These are phyloP conservation scores for Platysternon megacephalum DNA, from an alignment of 2,113 vertebrate genomes.

Conservation along the genomic window DNA sequence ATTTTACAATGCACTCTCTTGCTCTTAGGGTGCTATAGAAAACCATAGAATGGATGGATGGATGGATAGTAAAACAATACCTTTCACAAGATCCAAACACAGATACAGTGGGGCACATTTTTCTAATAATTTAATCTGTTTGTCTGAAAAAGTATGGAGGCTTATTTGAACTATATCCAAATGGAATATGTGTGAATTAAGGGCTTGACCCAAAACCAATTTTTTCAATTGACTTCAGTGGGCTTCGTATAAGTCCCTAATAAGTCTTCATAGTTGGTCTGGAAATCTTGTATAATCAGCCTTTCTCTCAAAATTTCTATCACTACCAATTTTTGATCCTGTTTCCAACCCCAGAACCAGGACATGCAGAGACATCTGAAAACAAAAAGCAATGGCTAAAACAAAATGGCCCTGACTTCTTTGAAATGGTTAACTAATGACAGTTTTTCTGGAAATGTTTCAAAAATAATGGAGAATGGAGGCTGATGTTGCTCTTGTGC, in stretches of 20 bases:
- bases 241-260: conserved; percentile 4
- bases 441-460: not conserved
- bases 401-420: not conserved
- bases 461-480: conserved; percentile 3
- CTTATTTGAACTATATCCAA: conserved; percentile 52
- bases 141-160: conserved; percentile 25
- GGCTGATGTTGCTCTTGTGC: not conserved
- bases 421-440: not conserved
- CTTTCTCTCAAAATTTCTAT: not conserved
- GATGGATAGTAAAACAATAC: conserved; percentile 9
- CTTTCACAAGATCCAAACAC: conserved; percentile 25
- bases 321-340: not conserved
- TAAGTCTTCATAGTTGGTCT: conserved; percentile 20
- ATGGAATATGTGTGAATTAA: conserved; percentile 36
- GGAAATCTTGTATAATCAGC: conserved; percentile 16
- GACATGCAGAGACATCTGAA: not conserved
- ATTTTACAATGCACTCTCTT: not conserved
- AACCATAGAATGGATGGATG: conserved; percentile 2
- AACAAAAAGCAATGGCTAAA: not conserved
- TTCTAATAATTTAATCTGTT: conserved; percentile 50
- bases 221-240: conserved; percentile 32
- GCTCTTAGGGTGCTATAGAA: conserved; percentile 11
- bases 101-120: conserved; percentile 17
- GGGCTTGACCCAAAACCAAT: not conserved
- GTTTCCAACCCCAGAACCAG: not conserved